Conservation (phyloP, 2,797 vertebrate genomes). For the Uromys caudimaculatus region DNA sequence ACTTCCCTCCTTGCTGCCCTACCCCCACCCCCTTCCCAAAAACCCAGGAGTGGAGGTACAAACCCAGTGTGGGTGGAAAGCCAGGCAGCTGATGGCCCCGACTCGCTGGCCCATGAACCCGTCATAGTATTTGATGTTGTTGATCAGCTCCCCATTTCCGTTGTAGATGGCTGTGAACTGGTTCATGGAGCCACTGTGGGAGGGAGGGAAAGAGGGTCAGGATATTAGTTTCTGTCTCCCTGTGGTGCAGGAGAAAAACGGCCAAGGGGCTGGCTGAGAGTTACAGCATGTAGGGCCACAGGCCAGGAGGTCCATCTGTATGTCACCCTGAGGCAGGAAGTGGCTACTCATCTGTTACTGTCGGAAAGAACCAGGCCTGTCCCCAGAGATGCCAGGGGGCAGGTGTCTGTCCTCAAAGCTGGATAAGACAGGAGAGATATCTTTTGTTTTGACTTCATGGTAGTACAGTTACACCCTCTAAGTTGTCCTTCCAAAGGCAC, state of each 20-base stretch:
- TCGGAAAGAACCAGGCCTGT: neutral
- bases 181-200: conserved; percentile 96
- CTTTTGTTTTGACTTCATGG: neutral
- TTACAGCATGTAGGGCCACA: neutral
- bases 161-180: conserved; percentile 99
- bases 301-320: neutral
- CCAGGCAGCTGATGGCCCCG: conserved; percentile 98
- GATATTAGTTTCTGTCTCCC: accelerated
- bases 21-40: neutral
- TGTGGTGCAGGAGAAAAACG: neutral
- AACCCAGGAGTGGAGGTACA: conserved; percentile 44
- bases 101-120: conserved; percentile 99
- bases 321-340: neutral
- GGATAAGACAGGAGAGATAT: neutral
- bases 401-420: neutral
- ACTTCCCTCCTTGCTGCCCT: accelerated
- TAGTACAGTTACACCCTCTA: neutral
- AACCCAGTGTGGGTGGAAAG: conserved; percentile 99
- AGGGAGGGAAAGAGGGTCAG: neutral
- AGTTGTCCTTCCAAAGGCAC: neutral
- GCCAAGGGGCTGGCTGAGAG: neutral
- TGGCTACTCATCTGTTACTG: neutral
- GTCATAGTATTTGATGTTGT: conserved; percentile 99
- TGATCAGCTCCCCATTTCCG: conserved; percentile 95
- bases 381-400: neutral